Evolutionary conservation across 2,113 vertebrate species (phyloP).

Genomic region (Pogonocichla stellata): DNA sequence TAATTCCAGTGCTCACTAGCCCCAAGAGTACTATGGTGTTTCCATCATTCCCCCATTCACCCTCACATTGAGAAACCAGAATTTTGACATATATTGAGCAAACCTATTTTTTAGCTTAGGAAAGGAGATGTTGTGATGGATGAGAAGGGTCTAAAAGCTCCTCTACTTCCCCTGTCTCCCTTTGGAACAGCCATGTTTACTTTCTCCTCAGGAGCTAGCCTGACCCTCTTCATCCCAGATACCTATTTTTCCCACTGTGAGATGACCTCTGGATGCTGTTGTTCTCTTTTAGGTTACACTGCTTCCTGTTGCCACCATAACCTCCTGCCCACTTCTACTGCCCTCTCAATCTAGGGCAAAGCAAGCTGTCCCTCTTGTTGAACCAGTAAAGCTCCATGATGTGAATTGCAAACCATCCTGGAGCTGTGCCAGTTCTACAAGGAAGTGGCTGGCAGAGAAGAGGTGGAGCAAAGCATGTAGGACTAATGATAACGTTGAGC

Average conservation of each 20-base stretch:
- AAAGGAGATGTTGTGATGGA: neutral
- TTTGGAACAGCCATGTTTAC: neutral
- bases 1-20: neutral
- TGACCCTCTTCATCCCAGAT: neutral
- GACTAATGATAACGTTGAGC: constrained; percentile 26
- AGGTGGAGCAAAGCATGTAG: neutral
- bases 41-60: neutral
- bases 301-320: constrained; percentile 43
- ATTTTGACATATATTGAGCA: neutral
- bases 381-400: constrained; percentile 6
- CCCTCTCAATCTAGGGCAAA: constrained; percentile 10
- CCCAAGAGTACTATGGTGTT: neutral
- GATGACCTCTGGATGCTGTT: constrained; percentile 1
- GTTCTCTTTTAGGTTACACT: neutral
- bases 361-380: neutral
- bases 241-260: neutral
- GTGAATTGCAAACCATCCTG: neutral
- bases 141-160: neutral
- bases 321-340: constrained; percentile 5
- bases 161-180: neutral
- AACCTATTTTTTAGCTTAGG: neutral
- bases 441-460: constrained; percentile 28
- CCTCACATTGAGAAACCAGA: neutral
- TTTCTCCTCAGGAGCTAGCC: neutral
- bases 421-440: neutral